Conservation (phyloP, 2,888 invertebrate species). For the Agrypnus murinus region DNA sequence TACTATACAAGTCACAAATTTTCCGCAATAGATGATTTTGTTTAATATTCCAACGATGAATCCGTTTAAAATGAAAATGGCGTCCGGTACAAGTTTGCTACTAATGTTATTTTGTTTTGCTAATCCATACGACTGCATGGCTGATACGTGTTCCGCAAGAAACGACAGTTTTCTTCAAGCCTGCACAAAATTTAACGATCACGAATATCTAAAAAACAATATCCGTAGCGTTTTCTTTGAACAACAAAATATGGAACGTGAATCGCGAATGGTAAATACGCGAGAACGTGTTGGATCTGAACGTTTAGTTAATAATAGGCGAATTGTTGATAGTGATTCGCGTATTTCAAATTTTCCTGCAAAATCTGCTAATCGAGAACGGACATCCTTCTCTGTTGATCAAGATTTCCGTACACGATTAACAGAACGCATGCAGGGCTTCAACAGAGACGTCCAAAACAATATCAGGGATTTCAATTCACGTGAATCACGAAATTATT, state of each 20-base stretch:
- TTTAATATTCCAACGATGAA: constrained; percentile 48
- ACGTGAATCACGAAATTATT: too few relatives aligned
- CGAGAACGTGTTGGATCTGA: constrained; percentile 44
- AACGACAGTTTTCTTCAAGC: constrained; percentile 6
- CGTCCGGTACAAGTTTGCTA: constrained; percentile 52
- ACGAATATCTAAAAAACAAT: not conserved
- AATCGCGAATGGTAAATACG: constrained; percentile 42
- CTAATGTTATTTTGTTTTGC: constrained; percentile 58
- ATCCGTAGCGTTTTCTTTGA: constrained; percentile 25
- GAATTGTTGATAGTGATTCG: constrained; percentile 46
- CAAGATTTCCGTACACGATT: constrained; percentile 1
- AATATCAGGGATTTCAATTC: not conserved
- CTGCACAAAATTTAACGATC: constrained; percentile 10
- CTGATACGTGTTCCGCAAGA: constrained; percentile 35
- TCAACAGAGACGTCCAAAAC: not conserved
- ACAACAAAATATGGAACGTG: constrained; percentile 37
- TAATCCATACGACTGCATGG: constrained; percentile 51
- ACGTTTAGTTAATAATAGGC: constrained; percentile 40
- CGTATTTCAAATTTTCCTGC: constrained; percentile 40
- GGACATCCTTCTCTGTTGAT: not conserved
- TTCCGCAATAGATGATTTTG: constrained; percentile 43
- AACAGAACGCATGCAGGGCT: too few relatives aligned
- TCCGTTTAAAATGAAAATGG: constrained; percentile 53
- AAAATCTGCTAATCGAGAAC: not conserved
- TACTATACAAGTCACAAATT: constrained; percentile 61